Evolutionary conservation across 2,797 vertebrate genomes (phyloP), one percentile per base, ranked within the genome.

Genomic region (Vireo griseus): DNA sequence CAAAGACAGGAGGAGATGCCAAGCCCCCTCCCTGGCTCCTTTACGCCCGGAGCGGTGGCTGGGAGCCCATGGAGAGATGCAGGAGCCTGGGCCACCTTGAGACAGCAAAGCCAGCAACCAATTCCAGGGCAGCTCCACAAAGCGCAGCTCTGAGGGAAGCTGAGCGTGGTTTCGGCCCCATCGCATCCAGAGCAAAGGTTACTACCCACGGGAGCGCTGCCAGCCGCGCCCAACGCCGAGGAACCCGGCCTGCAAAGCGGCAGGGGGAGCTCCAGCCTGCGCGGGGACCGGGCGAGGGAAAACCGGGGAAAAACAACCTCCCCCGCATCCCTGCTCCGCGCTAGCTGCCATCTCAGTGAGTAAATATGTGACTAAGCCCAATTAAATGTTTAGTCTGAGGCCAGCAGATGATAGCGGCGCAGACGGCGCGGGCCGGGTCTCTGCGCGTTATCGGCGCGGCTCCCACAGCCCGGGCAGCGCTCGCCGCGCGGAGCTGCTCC

Each of bases 241-340:
- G 5, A 18, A 1, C 0, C 48, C 25, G n/a, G 19, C 10, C 61
- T 8, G 40, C 24, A 6, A 10, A 71, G 95, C 98, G 93, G 95
- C 97, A 98, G 98, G 95, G 96, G 98, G 98, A 96, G 98, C 98
- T 97, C 69, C 96, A 91, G 90, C 82, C 96, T n/a, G 90, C 45
- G 58, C 40, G 37, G 95, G 90, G 74, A 47, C 40, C 47, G 22
- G 55, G 33, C 17, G 40, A 45, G 93, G 66, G 61, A 45, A 86
- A 88, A 69, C 17, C 67, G 4, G 66, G 88, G 44, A 33, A 57
- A 91, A 93, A 93, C 76, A 92, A 57, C 71, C 63, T 58, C 84
- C 87, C 92, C 88, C 96, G 78, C 88, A 33, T 48, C 76, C 61
- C 57, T 31, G 92, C 95, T 88, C 83, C 20, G 16, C 55, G 17